Evolutionary conservation across 23 tunicate genomes (phyloP).

Genomic region (Styela clava): DNA sequence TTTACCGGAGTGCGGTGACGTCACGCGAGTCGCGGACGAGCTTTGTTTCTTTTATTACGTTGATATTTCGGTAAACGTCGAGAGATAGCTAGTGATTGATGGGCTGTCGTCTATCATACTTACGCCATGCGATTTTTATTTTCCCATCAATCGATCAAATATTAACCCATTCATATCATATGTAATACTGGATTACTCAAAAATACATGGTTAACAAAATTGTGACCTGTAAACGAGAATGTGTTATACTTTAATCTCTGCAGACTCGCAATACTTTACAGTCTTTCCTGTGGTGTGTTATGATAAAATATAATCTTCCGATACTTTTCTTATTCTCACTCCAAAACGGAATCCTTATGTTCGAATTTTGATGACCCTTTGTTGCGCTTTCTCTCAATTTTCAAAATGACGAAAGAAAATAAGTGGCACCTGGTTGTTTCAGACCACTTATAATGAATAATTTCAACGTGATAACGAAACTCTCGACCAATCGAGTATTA

Average conservation of each 20-base stretch:
- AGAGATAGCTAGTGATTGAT: background rate
- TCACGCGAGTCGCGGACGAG: background rate
- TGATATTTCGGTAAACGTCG: background rate
- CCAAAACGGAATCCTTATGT: too few species aligned
- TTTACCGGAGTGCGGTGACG: background rate
- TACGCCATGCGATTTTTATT: constrained; percentile 3
- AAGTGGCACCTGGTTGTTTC: background rate
- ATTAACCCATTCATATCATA: constrained; percentile 12
- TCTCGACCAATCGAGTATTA: background rate
- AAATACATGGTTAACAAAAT: too few species aligned
- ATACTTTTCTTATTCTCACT: too few species aligned
- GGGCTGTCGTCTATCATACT: constrained; percentile 28
- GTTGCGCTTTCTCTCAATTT: background rate
- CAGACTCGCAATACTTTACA: too few species aligned
- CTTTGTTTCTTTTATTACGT: background rate
- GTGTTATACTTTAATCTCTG: too few species aligned
- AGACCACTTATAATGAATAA: background rate
- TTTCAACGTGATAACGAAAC: background rate
- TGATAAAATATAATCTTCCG: too few species aligned
- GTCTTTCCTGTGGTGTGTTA: too few species aligned
- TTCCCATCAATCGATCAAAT: constrained; percentile 18
- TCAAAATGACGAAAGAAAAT: background rate
- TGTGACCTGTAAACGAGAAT: too few species aligned
- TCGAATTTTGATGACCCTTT: too few species aligned
- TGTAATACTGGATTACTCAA: too few species aligned